Conservation (phyloP, 2,888 invertebrate species). For the Cataglyphis livida region DNA sequence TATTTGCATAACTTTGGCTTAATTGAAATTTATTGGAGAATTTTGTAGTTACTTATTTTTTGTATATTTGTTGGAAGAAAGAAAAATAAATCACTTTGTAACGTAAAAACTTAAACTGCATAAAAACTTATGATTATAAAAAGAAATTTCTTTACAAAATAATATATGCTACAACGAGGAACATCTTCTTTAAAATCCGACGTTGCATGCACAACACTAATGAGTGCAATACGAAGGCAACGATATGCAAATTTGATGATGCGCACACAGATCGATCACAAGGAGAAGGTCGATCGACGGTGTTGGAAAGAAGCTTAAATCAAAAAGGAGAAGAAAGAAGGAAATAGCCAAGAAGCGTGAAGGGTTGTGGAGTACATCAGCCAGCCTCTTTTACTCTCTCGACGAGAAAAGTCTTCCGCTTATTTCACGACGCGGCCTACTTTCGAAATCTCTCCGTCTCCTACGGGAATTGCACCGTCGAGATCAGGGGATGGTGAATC, state of each 20-base stretch:
- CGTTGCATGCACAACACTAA: not conserved
- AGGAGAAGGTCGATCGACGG: conserved; percentile 19
- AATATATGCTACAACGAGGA: not conserved
- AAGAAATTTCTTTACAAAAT: not conserved
- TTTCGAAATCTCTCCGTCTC: not conserved
- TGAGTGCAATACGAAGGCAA: not conserved
- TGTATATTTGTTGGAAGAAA: not conserved
- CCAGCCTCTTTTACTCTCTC: conserved; percentile 17
- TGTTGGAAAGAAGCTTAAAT: conserved; percentile 3
- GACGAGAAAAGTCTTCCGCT: conserved; percentile 45
- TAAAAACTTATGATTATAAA: not conserved
- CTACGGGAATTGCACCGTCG: not conserved
- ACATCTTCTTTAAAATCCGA: not conserved
- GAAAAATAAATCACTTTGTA: not conserved
- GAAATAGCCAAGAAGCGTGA: not conserved
- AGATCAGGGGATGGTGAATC: conserved; percentile 33
- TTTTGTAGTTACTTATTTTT: not conserved
- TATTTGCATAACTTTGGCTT: too few species aligned
- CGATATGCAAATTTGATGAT: conserved; percentile 32
- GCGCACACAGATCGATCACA: conserved; percentile 27
- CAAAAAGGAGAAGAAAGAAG: not conserved
- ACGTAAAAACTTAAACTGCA: not conserved
- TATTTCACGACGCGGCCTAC: conserved; percentile 40
- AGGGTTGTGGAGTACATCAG: conserved; percentile 15
- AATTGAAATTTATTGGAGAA: not conserved